Evolutionary conservation across 2,113 vertebrate species (phyloP).

Genomic region (Pimephales promelas): DNA sequence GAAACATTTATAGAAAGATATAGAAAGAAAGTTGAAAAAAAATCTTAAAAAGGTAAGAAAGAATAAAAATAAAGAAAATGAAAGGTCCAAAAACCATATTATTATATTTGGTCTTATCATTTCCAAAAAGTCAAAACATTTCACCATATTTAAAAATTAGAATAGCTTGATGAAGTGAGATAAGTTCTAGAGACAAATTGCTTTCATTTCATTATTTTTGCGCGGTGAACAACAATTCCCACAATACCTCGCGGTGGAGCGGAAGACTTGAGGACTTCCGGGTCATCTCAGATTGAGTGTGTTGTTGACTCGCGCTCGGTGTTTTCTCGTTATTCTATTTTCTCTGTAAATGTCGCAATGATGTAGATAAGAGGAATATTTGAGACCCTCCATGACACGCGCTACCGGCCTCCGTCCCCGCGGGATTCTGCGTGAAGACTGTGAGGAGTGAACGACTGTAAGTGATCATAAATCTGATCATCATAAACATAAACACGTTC

Average conservation of each 20-base stretch:
- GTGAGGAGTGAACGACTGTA: constrained; percentile 30
- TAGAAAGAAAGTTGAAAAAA: no score
- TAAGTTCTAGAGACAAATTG: not conserved
- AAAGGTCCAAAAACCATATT: no score
- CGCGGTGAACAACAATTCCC: not conserved
- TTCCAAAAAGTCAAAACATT: no score
- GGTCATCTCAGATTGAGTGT: not conserved
- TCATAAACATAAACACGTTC: not conserved
- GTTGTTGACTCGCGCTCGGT: not conserved
- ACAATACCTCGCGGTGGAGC: not conserved
- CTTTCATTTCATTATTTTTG: no score
- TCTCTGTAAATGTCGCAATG: constrained; percentile 30
- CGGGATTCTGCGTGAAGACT: constrained; percentile 39
- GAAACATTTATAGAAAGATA: no score
- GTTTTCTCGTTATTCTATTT: constrained; percentile 3
- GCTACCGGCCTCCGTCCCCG: constrained; percentile 41
- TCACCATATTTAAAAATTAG: not conserved
- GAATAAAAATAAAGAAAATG: no score
- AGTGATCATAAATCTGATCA: constrained; percentile 18
- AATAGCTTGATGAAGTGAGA: no score
- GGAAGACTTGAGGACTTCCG: not conserved
- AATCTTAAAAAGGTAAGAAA: no score
- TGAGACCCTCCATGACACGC: constrained; percentile 32
- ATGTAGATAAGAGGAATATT: constrained; percentile 34
- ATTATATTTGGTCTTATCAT: no score